Base-by-base conservation (phyloP, 92 coral and sea anemone species). In the Zoanthus solanderi region DNA sequence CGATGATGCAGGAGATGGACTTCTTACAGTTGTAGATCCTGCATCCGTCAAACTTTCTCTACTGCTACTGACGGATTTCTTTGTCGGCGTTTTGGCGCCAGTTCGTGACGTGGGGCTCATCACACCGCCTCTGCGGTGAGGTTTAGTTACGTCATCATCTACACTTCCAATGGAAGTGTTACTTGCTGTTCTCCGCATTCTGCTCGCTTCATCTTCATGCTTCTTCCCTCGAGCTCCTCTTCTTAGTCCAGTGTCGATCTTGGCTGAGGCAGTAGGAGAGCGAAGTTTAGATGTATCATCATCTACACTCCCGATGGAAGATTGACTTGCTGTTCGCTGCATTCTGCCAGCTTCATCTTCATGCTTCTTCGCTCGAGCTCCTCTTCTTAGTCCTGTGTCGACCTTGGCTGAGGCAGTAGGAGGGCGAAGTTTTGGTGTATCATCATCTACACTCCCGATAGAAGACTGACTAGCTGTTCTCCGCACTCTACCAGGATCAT, bases 121-220 rank as follows among this genome's bases (percentile, higher is more conserved):
- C 34, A 78, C 68, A 23, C 42, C 42, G 42, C 90, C 73, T 77
- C 92, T 84, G 31, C 92, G 75, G 16, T 86, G 56, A 31, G 85
- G 66, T 28, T 46, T 81, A 3, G 30, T 50, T 18, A 31, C 75
- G 3, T 81, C 85, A 15, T 81, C 85, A 6, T 81, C 85, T 11
- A 81, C 85, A 45, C 98, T 95, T 1, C 96, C 98, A 50, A 95
- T 66, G 3, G 98, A 95, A 1, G 93, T 84, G 85, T 95, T 96
- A 52, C 98, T 95, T 48, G 88, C 92, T 28, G 83, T 88, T 72
- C 94, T 85, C 66, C 87, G 72, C 85, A 85, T 47, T 30, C 83
- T 29, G 80, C 72, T 28, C 68, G 57, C 48, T 30, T 72, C 93
- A 7, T 90, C 73, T 44, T 92, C 87, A 68, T 87, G 93, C 7